Evolutionary conservation across 2,888 invertebrate genomes (phyloP).

Genomic region (Eupithecia vulgata): DNA sequence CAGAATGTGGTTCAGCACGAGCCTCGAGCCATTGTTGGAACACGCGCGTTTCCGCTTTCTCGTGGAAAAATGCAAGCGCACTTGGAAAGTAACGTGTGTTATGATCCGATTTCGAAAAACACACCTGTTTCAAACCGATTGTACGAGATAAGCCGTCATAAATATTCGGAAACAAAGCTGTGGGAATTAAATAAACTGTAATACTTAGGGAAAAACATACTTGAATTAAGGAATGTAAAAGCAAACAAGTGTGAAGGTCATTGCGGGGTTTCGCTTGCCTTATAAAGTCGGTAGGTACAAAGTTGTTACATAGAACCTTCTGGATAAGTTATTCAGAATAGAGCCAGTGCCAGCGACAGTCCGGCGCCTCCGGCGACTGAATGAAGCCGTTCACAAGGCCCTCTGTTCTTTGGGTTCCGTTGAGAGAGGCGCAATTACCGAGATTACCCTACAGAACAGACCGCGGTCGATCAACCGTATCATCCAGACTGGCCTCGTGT

Average conservation of each 20-base stretch:
- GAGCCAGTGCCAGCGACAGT: slow-evolving; percentile 54
- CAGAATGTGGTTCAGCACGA: slow-evolving; percentile 75
- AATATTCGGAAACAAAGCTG: slow-evolving; percentile 16
- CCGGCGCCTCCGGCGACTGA: slow-evolving; percentile 58
- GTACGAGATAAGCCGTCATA: slow-evolving; percentile 22
- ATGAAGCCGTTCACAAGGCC: slow-evolving; percentile 60
- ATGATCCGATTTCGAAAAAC: slow-evolving; percentile 58
- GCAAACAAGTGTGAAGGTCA: background rate
- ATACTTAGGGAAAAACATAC: background rate
- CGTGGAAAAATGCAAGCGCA: slow-evolving; percentile 81
- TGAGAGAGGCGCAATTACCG: slow-evolving; percentile 61
- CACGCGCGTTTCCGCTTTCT: slow-evolving; percentile 82
- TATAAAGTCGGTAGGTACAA: slow-evolving; percentile 20
- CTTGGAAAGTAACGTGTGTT: slow-evolving; percentile 74
- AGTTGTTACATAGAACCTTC: slow-evolving; percentile 31
- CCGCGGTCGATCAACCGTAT: slow-evolving; percentile 46
- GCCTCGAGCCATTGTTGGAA: slow-evolving; percentile 74
- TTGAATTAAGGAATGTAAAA: background rate
- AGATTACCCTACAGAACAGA: slow-evolving; percentile 42
- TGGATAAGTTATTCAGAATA: slow-evolving; percentile 37
- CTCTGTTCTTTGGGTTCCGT: slow-evolving; percentile 68
- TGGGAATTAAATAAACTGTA: slow-evolving; percentile 9
- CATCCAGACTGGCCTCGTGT: slow-evolving; percentile 22
- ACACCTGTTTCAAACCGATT: slow-evolving; percentile 35
- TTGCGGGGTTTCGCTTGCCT: background rate